phyloP scores from a whole-genome alignment of 1,140 invertebrate species.

The Mesaphorura yosii region DNA sequence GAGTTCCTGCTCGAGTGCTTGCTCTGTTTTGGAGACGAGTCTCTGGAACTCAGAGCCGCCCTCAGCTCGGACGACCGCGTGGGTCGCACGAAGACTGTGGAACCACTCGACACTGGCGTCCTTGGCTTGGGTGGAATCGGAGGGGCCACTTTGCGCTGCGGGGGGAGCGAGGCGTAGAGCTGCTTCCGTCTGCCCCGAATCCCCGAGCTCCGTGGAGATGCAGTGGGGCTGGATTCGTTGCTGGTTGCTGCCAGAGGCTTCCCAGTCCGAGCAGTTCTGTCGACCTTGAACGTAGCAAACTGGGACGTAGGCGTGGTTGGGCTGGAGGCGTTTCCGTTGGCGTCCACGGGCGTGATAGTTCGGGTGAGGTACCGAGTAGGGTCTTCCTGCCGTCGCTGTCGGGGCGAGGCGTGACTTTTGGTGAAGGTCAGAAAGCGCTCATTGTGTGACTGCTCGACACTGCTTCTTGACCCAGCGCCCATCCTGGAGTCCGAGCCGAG shows the following conservation, averaged over 20 bases:
- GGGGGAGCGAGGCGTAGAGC: slow-evolving; percentile 3
- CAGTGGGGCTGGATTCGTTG: slow-evolving; percentile 3
- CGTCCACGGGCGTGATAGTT: slow-evolving; percentile 2
- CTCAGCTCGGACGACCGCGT: slow-evolving; percentile 4
- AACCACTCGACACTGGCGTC: background rate
- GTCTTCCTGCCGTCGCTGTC: background rate
- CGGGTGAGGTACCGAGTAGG: slow-evolving; percentile 3
- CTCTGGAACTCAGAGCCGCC: background rate
- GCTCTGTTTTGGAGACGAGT: slow-evolving; percentile 3
- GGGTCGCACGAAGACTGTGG: background rate
- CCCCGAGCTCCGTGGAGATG: slow-evolving; percentile 1
- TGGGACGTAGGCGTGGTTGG: background rate
- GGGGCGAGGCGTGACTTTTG: background rate
- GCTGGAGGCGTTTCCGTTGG: slow-evolving; percentile 2
- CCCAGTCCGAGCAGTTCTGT: background rate
- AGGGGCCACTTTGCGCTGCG: background rate
- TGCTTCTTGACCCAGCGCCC: background rate
- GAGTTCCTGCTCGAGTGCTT: slow-evolving; percentile 8
- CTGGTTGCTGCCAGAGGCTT: slow-evolving; percentile 2
- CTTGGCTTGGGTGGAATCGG: slow-evolving; percentile 7
- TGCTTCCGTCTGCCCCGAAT: slow-evolving; percentile 1
- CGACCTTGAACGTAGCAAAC: slow-evolving; percentile 1
- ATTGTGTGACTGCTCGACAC: background rate
- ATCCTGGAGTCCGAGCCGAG: background rate
- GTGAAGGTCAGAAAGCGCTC: background rate